Evolutionary conservation across 2,888 invertebrate species (phyloP).

Genomic region (Luffia ferchaultella): DNA sequence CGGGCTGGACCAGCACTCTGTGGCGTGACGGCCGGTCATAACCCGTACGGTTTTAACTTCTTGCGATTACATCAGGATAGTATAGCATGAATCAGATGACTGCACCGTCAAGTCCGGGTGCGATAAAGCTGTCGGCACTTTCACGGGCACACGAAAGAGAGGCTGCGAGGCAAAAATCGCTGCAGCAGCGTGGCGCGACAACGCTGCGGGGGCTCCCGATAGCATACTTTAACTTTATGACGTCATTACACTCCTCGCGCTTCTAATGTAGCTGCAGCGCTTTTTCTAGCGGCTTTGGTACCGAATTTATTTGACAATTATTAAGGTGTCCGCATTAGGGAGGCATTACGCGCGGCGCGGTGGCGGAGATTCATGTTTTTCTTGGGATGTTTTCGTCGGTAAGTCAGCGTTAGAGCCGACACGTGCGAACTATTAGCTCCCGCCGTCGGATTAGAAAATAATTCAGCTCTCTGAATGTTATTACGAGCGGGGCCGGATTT

Average conservation of each 20-base stretch:
- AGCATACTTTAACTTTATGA: conserved; percentile 7
- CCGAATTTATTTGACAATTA: conserved; percentile 63
- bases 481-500: conserved; percentile 56
- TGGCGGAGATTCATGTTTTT: conserved; percentile 60
- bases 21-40: not conserved
- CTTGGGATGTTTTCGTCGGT: conserved; percentile 54
- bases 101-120: no score
- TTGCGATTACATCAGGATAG: not conserved
- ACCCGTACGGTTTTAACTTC: not conserved
- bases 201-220: conserved; percentile 1
- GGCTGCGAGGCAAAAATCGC: no score
- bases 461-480: conserved; percentile 61
- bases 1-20: not conserved
- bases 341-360: conserved; percentile 37
- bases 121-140: no score
- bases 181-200: not conserved
- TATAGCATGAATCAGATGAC: no score
- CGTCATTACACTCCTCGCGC: conserved; percentile 7
- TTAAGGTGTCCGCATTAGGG: conserved; percentile 62
- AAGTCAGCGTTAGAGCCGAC: conserved; percentile 51
- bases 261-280: conserved; percentile 34
- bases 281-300: conserved; percentile 26
- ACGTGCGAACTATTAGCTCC: conserved; percentile 65
- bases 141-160: no score
- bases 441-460: conserved; percentile 61